Conservation (phyloP, 2,113 vertebrate genomes). For the Onychostoma macrolepis region DNA sequence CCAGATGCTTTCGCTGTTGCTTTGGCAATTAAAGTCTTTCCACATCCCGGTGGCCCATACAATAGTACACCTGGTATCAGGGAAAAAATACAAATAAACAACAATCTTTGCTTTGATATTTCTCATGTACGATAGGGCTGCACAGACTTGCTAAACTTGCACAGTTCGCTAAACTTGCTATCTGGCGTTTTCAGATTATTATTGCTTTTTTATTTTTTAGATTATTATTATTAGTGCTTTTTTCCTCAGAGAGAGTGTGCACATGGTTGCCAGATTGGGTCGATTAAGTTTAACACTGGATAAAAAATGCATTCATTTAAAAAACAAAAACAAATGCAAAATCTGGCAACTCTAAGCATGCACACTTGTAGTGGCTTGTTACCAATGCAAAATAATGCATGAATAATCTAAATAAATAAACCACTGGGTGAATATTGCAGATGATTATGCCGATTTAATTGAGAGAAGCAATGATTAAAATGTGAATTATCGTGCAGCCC, state of each 20-base stretch:
- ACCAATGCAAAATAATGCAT: neutral
- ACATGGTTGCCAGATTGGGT: neutral
- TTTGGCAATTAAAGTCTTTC: conserved; percentile 83
- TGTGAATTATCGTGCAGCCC: no score
- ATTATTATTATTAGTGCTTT: neutral
- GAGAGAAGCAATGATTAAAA: no score
- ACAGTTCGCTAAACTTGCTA: neutral
- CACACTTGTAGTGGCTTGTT: no score
- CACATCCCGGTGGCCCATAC: conserved; percentile 81
- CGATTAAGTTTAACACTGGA: neutral
- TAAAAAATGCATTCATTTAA: neutral
- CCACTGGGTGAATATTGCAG: no score
- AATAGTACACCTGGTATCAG: conserved; percentile 74
- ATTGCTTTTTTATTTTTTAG: neutral
- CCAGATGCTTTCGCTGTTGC: conserved; percentile 80
- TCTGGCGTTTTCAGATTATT: neutral
- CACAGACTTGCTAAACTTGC: neutral
- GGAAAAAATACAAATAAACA: neutral
- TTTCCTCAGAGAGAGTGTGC: neutral
- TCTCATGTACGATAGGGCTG: neutral
- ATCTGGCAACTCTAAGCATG: neutral
- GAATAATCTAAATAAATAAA: neutral
- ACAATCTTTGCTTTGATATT: neutral
- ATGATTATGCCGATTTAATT: neutral
- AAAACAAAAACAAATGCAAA: neutral